Percentiles rank a stretch among this genome's conserved stretches.
Conservation (phyloP, 2,888 invertebrate species). For the Stramonita haemastoma region DNA sequence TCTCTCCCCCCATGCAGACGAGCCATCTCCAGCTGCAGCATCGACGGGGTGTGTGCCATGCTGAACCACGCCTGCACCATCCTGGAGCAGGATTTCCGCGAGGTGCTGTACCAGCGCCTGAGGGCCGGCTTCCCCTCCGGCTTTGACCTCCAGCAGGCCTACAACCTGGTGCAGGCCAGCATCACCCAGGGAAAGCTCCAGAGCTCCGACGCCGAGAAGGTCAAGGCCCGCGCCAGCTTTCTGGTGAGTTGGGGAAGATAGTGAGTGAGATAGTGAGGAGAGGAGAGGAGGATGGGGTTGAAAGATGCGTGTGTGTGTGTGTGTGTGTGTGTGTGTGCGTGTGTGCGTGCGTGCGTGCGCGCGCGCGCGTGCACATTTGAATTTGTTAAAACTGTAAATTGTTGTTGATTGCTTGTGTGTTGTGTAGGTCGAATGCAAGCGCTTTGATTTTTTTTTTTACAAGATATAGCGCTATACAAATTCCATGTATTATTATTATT, state of each 20-base stretch:
- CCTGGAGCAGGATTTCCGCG: constrained; percentile 90
- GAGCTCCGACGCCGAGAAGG: constrained; percentile 84
- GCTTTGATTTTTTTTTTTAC: too few species aligned
- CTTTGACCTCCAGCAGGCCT: constrained; percentile 83
- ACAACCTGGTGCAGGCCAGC: constrained; percentile 88
- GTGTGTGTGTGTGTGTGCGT: too few species aligned
- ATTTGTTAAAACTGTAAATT: too few species aligned
- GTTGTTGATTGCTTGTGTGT: too few species aligned
- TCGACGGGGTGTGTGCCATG: constrained; percentile 97
- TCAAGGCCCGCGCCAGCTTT: constrained; percentile 84
- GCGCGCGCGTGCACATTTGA: too few species aligned
- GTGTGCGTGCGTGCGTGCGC: too few species aligned
- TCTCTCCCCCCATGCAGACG: constrained; percentile 81
- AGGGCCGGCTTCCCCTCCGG: constrained; percentile 86
- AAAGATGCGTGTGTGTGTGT: too few species aligned
- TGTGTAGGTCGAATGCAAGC: too few species aligned
- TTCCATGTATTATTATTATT: too few species aligned
- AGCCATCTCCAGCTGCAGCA: constrained; percentile 91
- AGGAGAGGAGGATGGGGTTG: neutral
- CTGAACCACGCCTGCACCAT: constrained; percentile 94
- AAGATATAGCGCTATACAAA: too few species aligned
- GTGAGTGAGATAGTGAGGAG: too few species aligned
- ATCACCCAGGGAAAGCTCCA: constrained; percentile 89
- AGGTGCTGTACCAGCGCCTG: constrained; percentile 85
- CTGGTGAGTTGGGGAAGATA: constrained; percentile 81